A percentile compares a stretch with the other conserved stretches of the same genome.
Conservation (phyloP, 53 echinoderm and acorn worm genomes). For the Paracentrotus lividus region DNA sequence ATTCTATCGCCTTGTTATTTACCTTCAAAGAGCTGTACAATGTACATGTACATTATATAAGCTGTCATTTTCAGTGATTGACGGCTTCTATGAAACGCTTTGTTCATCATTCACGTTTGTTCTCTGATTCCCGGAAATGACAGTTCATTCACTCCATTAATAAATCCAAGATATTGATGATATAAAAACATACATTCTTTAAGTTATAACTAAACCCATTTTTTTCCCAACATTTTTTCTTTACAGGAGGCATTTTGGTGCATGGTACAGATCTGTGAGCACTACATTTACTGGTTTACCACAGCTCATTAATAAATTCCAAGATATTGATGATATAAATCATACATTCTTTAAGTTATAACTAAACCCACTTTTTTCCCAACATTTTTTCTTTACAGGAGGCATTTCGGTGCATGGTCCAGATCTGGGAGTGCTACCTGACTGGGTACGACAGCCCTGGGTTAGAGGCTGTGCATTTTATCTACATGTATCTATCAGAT, state of each 20-base stretch:
- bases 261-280: slow-evolving; percentile 95
- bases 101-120: no score
- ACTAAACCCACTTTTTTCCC: neutral
- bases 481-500: no score
- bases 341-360: neutral
- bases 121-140: no score
- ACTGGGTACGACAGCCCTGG: slow-evolving; percentile 98
- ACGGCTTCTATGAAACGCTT: no score
- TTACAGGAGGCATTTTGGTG: slow-evolving; percentile 99
- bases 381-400: slow-evolving; percentile 74
- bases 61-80: no score
- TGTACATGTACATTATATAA: no score
- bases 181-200: neutral
- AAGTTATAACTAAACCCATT: neutral
- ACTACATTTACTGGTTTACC: slow-evolving; percentile 91
- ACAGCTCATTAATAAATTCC: no score
- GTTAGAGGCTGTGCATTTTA: slow-evolving; percentile 96
- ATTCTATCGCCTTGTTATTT: no score
- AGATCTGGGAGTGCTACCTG: slow-evolving; percentile 96
- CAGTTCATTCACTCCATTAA: no score
- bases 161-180: no score
- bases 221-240: neutral
- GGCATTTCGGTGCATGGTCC: slow-evolving; percentile 97
- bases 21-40: no score
- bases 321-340: no score